A percentile compares a stretch with the other conserved stretches of the same genome.
phyloP scores from a whole-genome alignment of 2,888 invertebrate genomes.

The Cremastobaeus sp. region DNA sequence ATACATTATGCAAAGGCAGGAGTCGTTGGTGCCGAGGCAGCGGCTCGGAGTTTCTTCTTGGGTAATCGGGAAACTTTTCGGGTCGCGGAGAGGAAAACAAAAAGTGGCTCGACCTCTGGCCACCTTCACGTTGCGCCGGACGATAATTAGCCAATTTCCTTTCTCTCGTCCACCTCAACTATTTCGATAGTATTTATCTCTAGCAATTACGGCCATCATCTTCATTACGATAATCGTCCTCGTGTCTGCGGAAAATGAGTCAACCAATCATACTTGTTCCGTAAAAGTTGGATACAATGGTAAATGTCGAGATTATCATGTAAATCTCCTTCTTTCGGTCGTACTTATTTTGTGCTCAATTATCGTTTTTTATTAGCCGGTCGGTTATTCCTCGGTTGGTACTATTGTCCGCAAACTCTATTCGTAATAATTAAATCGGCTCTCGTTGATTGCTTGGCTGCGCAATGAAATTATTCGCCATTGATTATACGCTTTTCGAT shows the following conservation, averaged over 20 bases:
- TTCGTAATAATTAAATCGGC: no score
- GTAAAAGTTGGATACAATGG: neutral
- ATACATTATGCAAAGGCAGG: constrained; percentile 56
- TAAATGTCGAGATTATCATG: neutral
- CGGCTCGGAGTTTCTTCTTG: constrained; percentile 5
- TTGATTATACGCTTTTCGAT: no score
- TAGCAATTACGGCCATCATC: constrained; percentile 42
- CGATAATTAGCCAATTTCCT: constrained; percentile 37
- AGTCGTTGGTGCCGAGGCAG: constrained; percentile 13
- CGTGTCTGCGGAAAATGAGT: constrained; percentile 32
- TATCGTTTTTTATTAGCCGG: no score
- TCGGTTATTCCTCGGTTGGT: no score
- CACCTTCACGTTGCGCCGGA: constrained; percentile 26
- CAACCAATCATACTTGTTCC: neutral
- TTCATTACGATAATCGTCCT: constrained; percentile 32
- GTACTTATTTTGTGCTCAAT: neutral
- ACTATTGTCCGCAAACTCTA: no score
- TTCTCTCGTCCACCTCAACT: constrained; percentile 17
- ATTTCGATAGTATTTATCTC: constrained; percentile 25
- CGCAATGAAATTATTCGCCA: no score
- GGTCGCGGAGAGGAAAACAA: no score
- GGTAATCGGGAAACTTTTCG: neutral
- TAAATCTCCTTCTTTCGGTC: neutral
- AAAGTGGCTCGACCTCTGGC: constrained; percentile 22
- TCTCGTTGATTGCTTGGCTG: no score